Conservation (phyloP, 1,140 invertebrate genomes). For the Sycophila sp. region DNA sequence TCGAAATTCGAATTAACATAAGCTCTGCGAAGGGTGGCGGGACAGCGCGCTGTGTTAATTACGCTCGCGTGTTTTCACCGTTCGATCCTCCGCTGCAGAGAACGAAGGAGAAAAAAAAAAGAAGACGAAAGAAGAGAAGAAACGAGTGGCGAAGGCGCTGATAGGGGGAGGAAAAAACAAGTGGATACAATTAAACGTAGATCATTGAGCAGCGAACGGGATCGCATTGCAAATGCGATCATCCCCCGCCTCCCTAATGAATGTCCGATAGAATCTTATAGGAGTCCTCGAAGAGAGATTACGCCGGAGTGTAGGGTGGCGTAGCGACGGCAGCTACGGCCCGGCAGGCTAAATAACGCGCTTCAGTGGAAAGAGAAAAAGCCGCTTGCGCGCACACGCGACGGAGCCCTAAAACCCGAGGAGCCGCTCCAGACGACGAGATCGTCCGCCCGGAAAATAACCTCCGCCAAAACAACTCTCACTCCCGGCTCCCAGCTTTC, state of each 20-base stretch:
- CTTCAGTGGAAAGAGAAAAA: constrained; percentile 4
- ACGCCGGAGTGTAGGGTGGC: not conserved
- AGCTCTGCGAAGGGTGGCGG: no score
- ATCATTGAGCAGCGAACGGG: constrained; percentile 35
- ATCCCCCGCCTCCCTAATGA: constrained; percentile 16
- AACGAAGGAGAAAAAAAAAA: not conserved
- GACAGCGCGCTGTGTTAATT: no score
- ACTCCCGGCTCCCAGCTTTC: constrained; percentile 35
- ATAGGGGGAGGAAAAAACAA: not conserved
- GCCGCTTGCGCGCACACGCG: not conserved
- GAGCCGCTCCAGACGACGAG: constrained; percentile 45
- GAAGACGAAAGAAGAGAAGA: not conserved
- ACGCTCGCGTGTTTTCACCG: no score
- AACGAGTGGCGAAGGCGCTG: not conserved
- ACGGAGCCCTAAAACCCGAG: constrained; percentile 41
- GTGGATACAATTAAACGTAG: constrained; percentile 34
- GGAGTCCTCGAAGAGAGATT: constrained; percentile 33
- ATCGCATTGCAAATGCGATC: constrained; percentile 33
- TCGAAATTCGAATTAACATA: no score
- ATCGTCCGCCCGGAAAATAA: constrained; percentile 62
- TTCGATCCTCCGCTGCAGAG: no score
- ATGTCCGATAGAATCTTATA: constrained; percentile 30
- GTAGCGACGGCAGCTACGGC: not conserved
- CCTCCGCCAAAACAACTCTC: constrained; percentile 55
- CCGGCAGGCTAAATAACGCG: constrained; percentile 28